Percentiles rank a stretch among this genome's conserved stretches.
phyloP scores from a whole-genome alignment of 2,113 vertebrate genomes.

The Melierax canorus region DNA sequence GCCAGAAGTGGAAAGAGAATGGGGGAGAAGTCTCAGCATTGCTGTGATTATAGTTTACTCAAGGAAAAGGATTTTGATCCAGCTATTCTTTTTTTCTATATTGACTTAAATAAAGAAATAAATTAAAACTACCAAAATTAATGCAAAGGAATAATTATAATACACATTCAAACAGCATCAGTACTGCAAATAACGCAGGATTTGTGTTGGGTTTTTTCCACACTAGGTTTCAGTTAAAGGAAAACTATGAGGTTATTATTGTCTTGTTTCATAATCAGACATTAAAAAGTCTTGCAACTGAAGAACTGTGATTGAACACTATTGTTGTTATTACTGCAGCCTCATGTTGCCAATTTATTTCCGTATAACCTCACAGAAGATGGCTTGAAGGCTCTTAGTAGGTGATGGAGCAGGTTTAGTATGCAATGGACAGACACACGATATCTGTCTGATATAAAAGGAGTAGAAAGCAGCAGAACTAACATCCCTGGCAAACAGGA shows the following conservation, averaged over 20 bases:
- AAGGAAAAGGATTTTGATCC: conserved; percentile 17
- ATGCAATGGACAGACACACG: not conserved
- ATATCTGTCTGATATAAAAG: not conserved
- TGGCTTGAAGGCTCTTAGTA: not conserved
- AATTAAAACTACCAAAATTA: conserved; percentile 50
- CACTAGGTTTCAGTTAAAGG: conserved; percentile 39
- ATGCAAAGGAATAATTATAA: conserved; percentile 36
- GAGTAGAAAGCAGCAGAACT: not conserved
- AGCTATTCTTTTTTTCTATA: not conserved
- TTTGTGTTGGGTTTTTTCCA: not conserved
- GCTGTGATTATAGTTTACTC: not conserved
- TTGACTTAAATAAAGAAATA: conserved; percentile 64
- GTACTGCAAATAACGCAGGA: not conserved
- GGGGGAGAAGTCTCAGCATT: not conserved
- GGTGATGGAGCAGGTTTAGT: not conserved
- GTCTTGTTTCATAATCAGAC: conserved; percentile 12
- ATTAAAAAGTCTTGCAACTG: not conserved
- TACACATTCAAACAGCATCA: not conserved
- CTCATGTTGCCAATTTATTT: conserved; percentile 1
- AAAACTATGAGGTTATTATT: conserved; percentile 18
- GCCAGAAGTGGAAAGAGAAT: conserved; percentile 1
- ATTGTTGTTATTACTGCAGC: not conserved
- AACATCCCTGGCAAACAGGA: not conserved
- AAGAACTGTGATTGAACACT: not conserved
- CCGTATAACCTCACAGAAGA: not conserved